Evolutionary conservation across 2,888 invertebrate species (phyloP), one percentile per base, ranked within the genome.

Genomic region (Tetrapedia diversipes): DNA sequence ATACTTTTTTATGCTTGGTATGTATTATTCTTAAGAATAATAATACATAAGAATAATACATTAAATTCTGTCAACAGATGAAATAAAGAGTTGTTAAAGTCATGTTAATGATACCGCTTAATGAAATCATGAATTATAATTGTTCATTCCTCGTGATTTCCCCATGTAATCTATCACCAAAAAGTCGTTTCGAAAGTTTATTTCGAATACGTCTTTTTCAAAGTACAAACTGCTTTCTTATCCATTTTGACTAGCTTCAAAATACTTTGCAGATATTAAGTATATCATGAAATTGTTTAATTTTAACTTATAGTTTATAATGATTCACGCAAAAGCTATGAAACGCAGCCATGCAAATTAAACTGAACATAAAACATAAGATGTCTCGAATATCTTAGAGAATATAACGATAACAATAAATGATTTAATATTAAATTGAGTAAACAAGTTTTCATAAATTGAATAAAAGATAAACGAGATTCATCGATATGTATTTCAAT

Each of bases 271-370:
- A 10, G 14, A 43, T 37, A 45, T 64, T 37, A 27, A 65, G 53
- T 6, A 24, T 39, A 43, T 43, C 34, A 24, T 34, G 19, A 45
- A 32, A 65, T 41, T 54, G 47, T 8, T 22, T 63, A 8, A 2
- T 11, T 61, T 29, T 8, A 49, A 29, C 32, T 54, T 32, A n/a
- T 27, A 34, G 16, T 59, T 41, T 67, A 53, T 16, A 37, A 74
- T 59, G 43, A 57, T 72, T 39, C 19, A 22, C 24, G 27, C n/a
- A 27, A 53, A 70, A 66, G 74, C 59, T 74, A 49, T 43, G 41
- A 59, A 47, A 66, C 59, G 54, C 24, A 45, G 66, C 41, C 74
- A 75, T 75, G 75, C 74, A 73, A 73, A 73, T 66, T 60, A 66
- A 66, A 54, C 34, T 24, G 39, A 60, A 66, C 59, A 59, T 47